These are phyloP conservation scores for Phainopepla nitens DNA, from an alignment of 2,113 vertebrate genomes.

Conservation along the genomic window DNA sequence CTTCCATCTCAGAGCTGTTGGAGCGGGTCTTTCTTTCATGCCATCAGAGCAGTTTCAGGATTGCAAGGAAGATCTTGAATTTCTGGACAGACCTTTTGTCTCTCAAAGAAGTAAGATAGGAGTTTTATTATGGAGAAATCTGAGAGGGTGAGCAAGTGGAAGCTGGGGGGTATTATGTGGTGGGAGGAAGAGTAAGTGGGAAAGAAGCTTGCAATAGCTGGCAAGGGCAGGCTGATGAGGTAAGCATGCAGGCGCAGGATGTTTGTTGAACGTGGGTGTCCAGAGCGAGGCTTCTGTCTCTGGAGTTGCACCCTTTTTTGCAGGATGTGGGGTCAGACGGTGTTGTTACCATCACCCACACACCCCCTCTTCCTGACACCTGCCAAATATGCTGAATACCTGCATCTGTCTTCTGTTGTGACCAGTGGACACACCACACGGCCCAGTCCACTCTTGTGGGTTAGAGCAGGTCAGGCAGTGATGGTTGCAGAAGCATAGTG, in stretches of 20 bases:
- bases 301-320: neutral
- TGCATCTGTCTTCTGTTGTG: neutral
- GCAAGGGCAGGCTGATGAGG: conserved; percentile 23
- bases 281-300: neutral
- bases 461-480: neutral
- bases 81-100: neutral
- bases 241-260: neutral
- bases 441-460: neutral
- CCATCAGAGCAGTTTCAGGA: neutral
- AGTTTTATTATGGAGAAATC: neutral
- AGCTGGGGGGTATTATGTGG: neutral
- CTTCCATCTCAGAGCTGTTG: neutral
- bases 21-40: neutral
- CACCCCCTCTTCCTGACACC: neutral
- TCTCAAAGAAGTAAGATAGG: neutral
- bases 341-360: neutral
- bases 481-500: neutral
- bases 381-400: neutral
- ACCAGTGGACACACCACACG: neutral
- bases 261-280: conserved; percentile 23
- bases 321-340: neutral
- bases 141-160: neutral
- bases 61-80: neutral
- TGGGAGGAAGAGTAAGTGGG: conserved; percentile 30
- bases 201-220: neutral